A percentile compares a stretch with the other conserved stretches of the same genome.
These are phyloP conservation scores for Sapajus apella DNA, from an alignment of 2,113 vertebrate genomes.

Conservation along the genomic window DNA sequence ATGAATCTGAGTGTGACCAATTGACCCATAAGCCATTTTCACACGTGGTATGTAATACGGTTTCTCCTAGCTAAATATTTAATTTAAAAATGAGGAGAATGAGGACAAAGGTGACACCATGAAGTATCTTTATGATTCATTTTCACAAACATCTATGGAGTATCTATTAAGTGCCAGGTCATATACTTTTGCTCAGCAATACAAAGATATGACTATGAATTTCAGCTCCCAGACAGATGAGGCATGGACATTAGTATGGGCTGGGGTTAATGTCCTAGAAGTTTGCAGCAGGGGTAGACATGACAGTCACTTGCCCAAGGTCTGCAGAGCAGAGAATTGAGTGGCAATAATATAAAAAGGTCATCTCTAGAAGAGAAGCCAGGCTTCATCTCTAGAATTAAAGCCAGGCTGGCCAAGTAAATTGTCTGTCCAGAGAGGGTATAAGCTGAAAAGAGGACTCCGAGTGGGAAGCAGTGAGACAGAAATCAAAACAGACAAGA, in stretches of 20 bases:
- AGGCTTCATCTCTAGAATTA: not conserved
- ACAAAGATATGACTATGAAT: not conserved
- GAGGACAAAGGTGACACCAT: not conserved
- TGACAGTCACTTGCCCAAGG: not conserved
- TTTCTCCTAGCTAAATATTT: not conserved
- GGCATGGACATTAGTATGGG: not conserved
- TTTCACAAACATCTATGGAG: not conserved
- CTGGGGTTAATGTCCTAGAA: not conserved
- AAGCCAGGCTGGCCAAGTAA: not conserved
- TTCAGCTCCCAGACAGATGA: not conserved
- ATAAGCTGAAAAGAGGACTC: not conserved
- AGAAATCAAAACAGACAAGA: slow-evolving; percentile 25
- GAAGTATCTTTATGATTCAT: not conserved
- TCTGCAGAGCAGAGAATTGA: not conserved
- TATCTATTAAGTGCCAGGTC: not conserved
- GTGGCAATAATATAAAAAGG: not conserved
- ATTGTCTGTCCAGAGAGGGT: not conserved
- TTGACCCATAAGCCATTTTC: not conserved
- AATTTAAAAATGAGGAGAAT: slow-evolving; percentile 3
- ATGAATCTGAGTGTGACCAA: not conserved
- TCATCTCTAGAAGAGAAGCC: not conserved
- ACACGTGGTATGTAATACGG: not conserved
- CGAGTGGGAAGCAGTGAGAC: not conserved
- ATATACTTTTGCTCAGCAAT: not conserved
- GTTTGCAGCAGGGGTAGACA: not conserved